Conservation (phyloP, 1,140 invertebrate species). For the Heliconius hewitsoni region DNA sequence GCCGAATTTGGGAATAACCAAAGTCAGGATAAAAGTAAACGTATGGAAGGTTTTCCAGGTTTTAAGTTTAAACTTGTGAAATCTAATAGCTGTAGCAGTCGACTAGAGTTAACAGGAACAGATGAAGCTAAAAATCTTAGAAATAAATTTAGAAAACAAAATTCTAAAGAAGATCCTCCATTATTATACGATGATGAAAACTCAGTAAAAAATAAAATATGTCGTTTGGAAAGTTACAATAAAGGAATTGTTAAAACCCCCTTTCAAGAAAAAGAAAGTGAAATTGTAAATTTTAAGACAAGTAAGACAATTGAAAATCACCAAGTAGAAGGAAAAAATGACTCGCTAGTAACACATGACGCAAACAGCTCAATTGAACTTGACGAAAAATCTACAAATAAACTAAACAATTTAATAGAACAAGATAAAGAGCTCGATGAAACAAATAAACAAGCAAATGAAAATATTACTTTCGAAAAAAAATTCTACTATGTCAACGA, state of each 20-base stretch:
- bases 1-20: conserved; percentile 45
- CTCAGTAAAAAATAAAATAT: conserved; percentile 80
- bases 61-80: conserved; percentile 90
- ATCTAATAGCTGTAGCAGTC: conserved; percentile 91
- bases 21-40: conserved; percentile 56
- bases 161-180: conserved; percentile 70
- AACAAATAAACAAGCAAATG: conserved; percentile 56
- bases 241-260: conserved; percentile 74
- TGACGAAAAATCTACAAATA: conserved; percentile 30
- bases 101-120: conserved; percentile 88
- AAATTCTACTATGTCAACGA: conserved; percentile 79
- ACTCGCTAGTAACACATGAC: not conserved
- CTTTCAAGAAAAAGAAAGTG: conserved; percentile 66
- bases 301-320: conserved; percentile 47
- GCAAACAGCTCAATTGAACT: not conserved
- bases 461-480: conserved; percentile 70
- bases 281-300: conserved; percentile 52
- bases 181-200: conserved; percentile 74
- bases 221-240: conserved; percentile 76
- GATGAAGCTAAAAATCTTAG: conserved; percentile 72
- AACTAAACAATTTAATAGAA: conserved; percentile 36
- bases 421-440: conserved; percentile 35
- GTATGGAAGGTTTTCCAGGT: conserved; percentile 77
- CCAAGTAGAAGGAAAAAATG: not conserved
- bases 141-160: conserved; percentile 62